Percentiles rank a stretch among this genome's conserved stretches.
Evolutionary conservation across 2,888 invertebrate genomes (phyloP).

Genomic region (Venusia cambrica): DNA sequence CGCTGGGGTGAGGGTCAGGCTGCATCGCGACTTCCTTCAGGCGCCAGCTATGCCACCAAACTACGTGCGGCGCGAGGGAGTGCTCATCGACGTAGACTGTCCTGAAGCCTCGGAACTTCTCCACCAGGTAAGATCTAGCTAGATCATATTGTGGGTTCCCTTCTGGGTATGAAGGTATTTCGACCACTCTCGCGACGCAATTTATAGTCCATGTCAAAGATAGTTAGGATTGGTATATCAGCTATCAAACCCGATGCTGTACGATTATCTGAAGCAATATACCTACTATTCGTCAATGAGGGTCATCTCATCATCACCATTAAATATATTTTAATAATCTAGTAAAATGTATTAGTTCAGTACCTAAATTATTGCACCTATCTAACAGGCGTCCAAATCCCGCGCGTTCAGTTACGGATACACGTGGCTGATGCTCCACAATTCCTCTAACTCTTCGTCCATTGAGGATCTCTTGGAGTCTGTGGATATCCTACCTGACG

Average conservation of each 20-base stretch:
- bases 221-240: no score
- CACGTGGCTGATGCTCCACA: conserved; percentile 57
- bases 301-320: no score
- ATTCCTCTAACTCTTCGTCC: conserved; percentile 32
- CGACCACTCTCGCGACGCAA: no score
- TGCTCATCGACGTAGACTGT: conserved; percentile 53
- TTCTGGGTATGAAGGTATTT: no score
- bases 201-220: no score
- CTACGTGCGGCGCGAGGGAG: conserved; percentile 51
- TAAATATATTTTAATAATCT: no score
- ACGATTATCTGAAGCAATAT: no score
- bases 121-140: conserved; percentile 9
- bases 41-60: conserved; percentile 38
- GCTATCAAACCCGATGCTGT: no score
- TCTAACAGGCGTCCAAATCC: conserved; percentile 48
- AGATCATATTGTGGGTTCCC: neutral
- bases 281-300: no score
- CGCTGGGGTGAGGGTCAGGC: conserved; percentile 39
- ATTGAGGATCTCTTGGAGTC: conserved; percentile 34
- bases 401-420: conserved; percentile 57
- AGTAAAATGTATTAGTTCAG: no score
- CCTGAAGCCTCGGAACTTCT: conserved; percentile 28
- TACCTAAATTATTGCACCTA: no score
- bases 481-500: conserved; percentile 53
- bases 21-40: conserved; percentile 20